Evolutionary conservation across 2,888 invertebrate genomes (phyloP).

Genomic region (Andrena hattorfiana): DNA sequence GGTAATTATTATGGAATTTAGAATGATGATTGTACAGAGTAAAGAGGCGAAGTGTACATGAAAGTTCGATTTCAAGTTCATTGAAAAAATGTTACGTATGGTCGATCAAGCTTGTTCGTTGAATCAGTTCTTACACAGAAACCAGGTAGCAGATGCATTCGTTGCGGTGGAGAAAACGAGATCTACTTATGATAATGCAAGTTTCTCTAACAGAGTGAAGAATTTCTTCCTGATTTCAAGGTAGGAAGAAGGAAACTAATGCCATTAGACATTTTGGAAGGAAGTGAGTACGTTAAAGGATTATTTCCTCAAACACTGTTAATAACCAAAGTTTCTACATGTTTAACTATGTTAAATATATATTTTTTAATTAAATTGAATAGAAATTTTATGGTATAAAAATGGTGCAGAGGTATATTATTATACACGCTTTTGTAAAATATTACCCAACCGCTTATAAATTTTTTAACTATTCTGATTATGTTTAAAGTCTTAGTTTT

Average conservation of each 20-base stretch:
- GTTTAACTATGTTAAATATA: not conserved
- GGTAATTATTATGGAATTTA: not conserved
- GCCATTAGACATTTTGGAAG: conserved; percentile 3
- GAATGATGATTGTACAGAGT: not conserved
- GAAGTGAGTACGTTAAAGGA: not conserved
- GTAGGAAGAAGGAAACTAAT: conserved; percentile 31
- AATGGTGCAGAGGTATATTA: no score
- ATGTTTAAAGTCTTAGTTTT: no score
- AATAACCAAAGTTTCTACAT: not conserved
- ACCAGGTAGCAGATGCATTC: conserved; percentile 29
- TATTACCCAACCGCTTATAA: no score
- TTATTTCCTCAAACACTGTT: not conserved
- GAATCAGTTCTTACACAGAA: not conserved
- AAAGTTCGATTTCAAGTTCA: conserved; percentile 23
- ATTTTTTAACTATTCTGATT: no score
- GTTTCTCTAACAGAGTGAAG: conserved; percentile 46
- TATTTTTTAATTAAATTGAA: no score
- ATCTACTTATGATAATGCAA: conserved; percentile 49
- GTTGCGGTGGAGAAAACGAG: conserved; percentile 43
- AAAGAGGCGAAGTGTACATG: not conserved
- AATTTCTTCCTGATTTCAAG: conserved; percentile 58
- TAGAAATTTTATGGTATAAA: not conserved
- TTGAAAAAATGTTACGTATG: not conserved
- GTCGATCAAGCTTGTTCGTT: not conserved
- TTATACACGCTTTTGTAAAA: no score